These are phyloP conservation scores for Urocyon cinereoargenteus DNA, from an alignment of 2,797 vertebrate genomes.

Conservation along the genomic window DNA sequence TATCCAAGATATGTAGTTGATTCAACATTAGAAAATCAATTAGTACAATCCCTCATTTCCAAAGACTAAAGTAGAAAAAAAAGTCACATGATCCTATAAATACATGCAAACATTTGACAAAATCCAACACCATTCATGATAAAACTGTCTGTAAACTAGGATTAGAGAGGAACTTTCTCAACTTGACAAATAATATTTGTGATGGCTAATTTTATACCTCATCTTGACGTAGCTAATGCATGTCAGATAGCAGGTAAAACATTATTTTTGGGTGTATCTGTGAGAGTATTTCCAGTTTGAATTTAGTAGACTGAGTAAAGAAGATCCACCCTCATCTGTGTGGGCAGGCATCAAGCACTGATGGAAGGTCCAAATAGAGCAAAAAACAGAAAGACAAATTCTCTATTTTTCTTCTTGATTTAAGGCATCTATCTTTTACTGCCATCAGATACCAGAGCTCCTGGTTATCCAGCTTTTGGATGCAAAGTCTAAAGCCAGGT, in stretches of 20 bases:
- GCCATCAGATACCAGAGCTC: neutral
- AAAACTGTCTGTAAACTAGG: neutral
- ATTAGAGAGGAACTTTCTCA: neutral
- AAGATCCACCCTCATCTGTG: neutral
- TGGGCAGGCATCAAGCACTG: neutral
- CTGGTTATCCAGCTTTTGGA: neutral
- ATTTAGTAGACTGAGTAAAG: neutral
- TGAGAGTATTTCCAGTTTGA: neutral
- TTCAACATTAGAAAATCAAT: neutral
- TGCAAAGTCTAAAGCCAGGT: neutral
- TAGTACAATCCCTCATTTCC: neutral
- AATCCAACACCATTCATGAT: neutral
- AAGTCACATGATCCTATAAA: neutral
- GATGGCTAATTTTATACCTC: neutral
- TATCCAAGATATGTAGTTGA: neutral
- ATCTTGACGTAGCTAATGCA: neutral
- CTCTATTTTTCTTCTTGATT: neutral
- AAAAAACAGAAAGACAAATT: neutral
- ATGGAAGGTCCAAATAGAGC: neutral
- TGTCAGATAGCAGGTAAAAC: neutral
- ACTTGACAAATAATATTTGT: neutral
- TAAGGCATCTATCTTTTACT: neutral
- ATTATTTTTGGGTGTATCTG: neutral
- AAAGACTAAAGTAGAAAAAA: neutral
- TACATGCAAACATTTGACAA: neutral